A percentile compares a stretch with the other conserved stretches of the same genome.
phyloP scores from a whole-genome alignment of 1,140 invertebrate genomes.

The Magallana angulata region DNA sequence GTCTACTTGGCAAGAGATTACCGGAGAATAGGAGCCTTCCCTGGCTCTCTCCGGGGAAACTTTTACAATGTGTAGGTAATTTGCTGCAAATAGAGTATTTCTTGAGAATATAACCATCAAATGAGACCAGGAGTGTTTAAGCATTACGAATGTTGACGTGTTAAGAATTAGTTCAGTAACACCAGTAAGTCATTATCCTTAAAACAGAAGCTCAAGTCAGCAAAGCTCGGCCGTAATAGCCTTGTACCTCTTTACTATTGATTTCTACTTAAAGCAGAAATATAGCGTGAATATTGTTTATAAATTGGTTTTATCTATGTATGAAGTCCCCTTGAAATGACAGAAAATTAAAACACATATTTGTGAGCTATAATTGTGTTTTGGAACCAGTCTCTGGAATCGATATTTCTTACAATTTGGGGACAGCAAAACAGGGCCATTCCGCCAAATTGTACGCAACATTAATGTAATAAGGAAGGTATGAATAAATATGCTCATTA shows the following conservation, averaged over 20 bases:
- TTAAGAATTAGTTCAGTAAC: conserved; percentile 1
- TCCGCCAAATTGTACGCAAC: not conserved
- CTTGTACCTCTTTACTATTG: not conserved
- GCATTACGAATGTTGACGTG: conserved; percentile 15
- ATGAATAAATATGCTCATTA: too few relatives aligned
- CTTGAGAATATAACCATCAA: not conserved
- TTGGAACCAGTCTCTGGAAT: not conserved
- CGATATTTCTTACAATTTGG: not conserved
- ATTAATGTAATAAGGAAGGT: not conserved
- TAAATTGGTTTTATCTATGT: not conserved
- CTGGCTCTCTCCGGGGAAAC: not conserved
- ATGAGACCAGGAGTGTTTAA: not conserved
- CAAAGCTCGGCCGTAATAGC: not conserved
- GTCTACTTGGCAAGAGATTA: not conserved
- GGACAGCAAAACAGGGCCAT: not conserved
- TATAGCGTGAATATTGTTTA: not conserved
- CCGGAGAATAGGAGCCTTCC: not conserved
- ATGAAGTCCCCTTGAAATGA: not conserved
- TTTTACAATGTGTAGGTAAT: conserved; percentile 7
- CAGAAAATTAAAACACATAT: too few relatives aligned
- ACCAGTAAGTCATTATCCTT: not conserved
- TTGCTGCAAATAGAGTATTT: conserved; percentile 28
- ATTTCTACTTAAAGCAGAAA: not conserved
- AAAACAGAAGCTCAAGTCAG: conserved; percentile 1
- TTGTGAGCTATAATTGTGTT: not conserved